Percentiles rank a stretch among this genome's conserved stretches.
These are phyloP conservation scores for Chinchilla lanigera DNA, from an alignment of 2,113 vertebrate species.

Conservation along the genomic window DNA sequence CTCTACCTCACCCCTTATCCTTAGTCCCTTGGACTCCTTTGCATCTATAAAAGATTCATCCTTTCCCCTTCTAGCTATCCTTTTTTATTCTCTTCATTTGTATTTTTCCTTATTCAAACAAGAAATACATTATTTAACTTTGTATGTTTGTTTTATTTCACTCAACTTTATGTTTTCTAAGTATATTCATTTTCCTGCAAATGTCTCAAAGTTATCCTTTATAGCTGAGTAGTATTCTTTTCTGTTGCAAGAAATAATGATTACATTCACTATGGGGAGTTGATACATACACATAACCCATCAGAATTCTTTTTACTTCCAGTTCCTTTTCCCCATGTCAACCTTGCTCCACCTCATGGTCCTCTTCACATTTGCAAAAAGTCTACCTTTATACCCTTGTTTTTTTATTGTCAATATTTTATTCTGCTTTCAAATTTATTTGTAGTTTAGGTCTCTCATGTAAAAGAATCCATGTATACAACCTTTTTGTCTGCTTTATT, in stretches of 20 bases:
- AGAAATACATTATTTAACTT: background rate
- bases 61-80: background rate
- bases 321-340: background rate
- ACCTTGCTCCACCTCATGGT: background rate
- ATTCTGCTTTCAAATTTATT: background rate
- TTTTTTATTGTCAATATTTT: background rate
- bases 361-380: background rate
- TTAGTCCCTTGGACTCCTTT: background rate
- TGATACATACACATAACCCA: background rate
- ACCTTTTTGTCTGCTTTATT: background rate
- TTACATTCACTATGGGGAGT: background rate
- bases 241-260: background rate
- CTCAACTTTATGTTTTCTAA: background rate
- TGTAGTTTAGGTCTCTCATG: background rate
- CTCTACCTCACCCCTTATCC: background rate
- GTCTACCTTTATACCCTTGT: background rate
- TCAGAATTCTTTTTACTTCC: background rate
- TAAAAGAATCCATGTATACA: background rate
- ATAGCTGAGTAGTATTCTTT: background rate
- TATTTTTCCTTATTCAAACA: background rate
- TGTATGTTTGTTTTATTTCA: background rate
- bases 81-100: background rate
- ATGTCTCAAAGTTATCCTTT: background rate
- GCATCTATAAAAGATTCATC: background rate
- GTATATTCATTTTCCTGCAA: background rate